phyloP scores from a whole-genome alignment of 2,888 invertebrate genomes.

The Eumerus sabulonum region DNA sequence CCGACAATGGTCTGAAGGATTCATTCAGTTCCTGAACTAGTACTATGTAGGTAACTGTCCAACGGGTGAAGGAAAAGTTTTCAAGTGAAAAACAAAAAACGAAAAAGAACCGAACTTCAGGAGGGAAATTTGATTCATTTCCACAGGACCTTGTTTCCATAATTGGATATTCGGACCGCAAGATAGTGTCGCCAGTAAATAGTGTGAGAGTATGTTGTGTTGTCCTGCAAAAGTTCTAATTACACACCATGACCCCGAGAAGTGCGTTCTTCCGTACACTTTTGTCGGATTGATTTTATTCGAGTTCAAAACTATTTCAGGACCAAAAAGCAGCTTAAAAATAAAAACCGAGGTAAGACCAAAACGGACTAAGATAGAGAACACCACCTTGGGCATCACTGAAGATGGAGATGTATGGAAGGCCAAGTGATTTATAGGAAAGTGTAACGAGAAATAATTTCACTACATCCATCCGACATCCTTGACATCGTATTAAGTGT shows the following conservation, averaged over 20 bases:
- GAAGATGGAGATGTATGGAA: too few relatives aligned
- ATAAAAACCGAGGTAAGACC: too few relatives aligned
- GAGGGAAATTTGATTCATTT: constrained; percentile 53
- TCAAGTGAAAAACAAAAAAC: background rate
- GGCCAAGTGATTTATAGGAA: constrained; percentile 57
- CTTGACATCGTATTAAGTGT: background rate
- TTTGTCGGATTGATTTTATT: constrained; percentile 6
- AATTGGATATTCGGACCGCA: constrained; percentile 53
- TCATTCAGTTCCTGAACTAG: background rate
- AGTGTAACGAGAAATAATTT: constrained; percentile 43
- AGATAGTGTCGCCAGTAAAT: background rate
- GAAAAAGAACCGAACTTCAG: background rate
- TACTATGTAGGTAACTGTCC: too few relatives aligned
- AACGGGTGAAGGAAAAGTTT: constrained; percentile 27
- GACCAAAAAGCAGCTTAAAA: too few relatives aligned
- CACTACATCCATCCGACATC: constrained; percentile 32
- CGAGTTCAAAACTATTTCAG: background rate
- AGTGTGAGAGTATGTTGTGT: background rate
- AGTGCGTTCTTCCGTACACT: constrained; percentile 40
- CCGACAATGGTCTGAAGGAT: too few relatives aligned
- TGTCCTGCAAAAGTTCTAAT: constrained; percentile 50
- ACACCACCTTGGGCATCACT: too few relatives aligned
- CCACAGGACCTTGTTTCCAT: constrained; percentile 55
- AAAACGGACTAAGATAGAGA: too few relatives aligned
- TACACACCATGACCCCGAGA: constrained; percentile 57